Evolutionary conservation across 1,140 invertebrate genomes (phyloP).

Genomic region (Drosophila sulfurigaster): DNA sequence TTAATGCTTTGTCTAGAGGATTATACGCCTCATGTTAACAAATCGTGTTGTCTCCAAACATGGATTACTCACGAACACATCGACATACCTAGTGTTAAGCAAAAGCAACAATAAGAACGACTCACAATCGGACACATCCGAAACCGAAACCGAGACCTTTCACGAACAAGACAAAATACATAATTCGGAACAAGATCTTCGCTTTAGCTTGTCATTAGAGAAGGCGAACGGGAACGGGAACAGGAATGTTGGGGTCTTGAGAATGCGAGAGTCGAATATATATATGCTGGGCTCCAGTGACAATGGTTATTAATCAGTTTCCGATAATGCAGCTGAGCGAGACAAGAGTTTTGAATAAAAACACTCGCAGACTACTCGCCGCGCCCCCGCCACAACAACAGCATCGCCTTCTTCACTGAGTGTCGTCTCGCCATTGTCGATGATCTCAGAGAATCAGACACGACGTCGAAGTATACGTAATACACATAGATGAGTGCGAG

Average conservation of each 20-base stretch:
- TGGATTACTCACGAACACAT: constrained; percentile 14
- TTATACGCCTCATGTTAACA: constrained; percentile 54
- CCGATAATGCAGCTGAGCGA: constrained; percentile 72
- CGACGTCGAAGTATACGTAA: background rate
- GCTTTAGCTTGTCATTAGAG: constrained; percentile 37
- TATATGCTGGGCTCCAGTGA: constrained; percentile 45
- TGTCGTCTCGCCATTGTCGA: constrained; percentile 16
- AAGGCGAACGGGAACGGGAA: constrained; percentile 1
- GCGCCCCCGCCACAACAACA: constrained; percentile 27
- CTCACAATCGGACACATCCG: constrained; percentile 21
- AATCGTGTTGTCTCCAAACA: constrained; percentile 50
- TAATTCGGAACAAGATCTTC: constrained; percentile 69
- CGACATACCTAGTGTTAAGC: background rate
- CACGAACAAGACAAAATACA: constrained; percentile 64
- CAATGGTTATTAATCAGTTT: constrained; percentile 81
- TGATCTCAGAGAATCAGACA: constrained; percentile 43
- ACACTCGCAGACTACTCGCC: constrained; percentile 42
- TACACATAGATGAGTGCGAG: constrained; percentile 1
- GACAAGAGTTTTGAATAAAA: constrained; percentile 79
- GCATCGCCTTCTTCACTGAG: background rate
- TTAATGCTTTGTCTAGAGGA: constrained; percentile 62
- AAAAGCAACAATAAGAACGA: constrained; percentile 5
- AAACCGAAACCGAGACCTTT: constrained; percentile 51
- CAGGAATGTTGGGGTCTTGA: constrained; percentile 16
- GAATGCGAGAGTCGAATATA: constrained; percentile 15